Percentiles rank a stretch among this genome's conserved stretches.
Evolutionary conservation across 2,888 invertebrate genomes (phyloP).

Genomic region (Notodonta dromedarius): DNA sequence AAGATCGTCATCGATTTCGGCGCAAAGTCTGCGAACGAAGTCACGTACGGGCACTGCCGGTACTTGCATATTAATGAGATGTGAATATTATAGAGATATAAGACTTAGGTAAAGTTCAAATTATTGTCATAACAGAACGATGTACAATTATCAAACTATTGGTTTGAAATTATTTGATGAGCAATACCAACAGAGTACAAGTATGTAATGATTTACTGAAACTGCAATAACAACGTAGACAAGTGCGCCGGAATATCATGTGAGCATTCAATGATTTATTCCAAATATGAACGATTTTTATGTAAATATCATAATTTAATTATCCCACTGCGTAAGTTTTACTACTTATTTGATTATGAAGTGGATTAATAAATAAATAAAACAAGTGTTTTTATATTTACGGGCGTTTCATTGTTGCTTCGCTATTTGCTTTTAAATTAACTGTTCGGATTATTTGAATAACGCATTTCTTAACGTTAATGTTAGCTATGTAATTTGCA

Average conservation of each 20-base stretch:
- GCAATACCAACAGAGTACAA: conserved; percentile 74
- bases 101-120: conserved; percentile 61
- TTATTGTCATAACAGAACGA: conserved; percentile 49
- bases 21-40: not conserved
- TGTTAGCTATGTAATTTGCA: no score
- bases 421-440: not conserved
- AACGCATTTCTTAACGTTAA: no score
- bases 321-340: conserved; percentile 67
- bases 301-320: conserved; percentile 64
- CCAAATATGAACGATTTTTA: conserved; percentile 51
- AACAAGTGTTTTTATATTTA: conserved; percentile 43
- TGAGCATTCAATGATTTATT: conserved; percentile 54
- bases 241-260: conserved; percentile 61
- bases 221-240: conserved; percentile 53
- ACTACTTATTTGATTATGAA: conserved; percentile 65
- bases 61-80: conserved; percentile 18
- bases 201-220: conserved; percentile 47
- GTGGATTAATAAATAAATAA: conserved; percentile 65
- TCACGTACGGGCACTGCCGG: not conserved
- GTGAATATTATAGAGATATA: conserved; percentile 43
- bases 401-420: conserved; percentile 19
- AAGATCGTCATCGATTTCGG: no score
- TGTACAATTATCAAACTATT: conserved; percentile 57
- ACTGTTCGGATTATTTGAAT: no score
- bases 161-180: conserved; percentile 59